These are phyloP conservation scores for Bellardia pandia DNA, from an alignment of 2,888 invertebrate species.

Conservation along the genomic window DNA sequence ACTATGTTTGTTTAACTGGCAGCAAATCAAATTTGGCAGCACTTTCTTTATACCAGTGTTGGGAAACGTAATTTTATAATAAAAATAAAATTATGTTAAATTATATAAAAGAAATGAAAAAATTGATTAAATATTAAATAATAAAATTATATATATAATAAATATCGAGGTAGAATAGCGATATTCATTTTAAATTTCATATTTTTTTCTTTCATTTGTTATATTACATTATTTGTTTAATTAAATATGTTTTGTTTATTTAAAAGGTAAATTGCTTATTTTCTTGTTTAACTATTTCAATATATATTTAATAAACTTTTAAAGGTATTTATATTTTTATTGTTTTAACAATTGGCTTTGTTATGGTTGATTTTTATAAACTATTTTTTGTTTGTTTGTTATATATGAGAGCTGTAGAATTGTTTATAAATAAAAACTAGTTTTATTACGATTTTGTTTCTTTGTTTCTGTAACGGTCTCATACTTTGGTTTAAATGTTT, in stretches of 20 bases:
- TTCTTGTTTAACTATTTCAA: constrained; percentile 45
- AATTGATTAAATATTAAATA: constrained; percentile 17
- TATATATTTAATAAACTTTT: constrained; percentile 41
- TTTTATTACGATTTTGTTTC: constrained; percentile 47
- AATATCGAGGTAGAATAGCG: constrained; percentile 71
- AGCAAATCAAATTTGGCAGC: constrained; percentile 13
- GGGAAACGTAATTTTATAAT: background rate
- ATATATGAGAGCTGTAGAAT: constrained; percentile 51
- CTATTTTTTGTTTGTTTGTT: constrained; percentile 21
- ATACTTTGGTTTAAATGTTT: constrained; percentile 32
- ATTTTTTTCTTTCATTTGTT: constrained; percentile 25
- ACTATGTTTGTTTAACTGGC: no score
- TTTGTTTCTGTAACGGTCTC: background rate
- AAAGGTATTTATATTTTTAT: constrained; percentile 9
- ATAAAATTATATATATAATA: constrained; percentile 28
- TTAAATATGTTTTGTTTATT: background rate
- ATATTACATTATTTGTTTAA: background rate
- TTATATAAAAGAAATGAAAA: background rate
- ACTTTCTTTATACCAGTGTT: background rate
- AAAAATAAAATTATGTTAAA: background rate
- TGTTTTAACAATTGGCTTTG: constrained; percentile 47
- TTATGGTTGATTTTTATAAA: constrained; percentile 39
- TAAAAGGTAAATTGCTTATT: constrained; percentile 44
- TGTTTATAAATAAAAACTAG: constrained; percentile 62
- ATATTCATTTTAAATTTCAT: constrained; percentile 57